Base-by-base conservation (phyloP, 2,888 invertebrate genomes). In the Anaspis maculata region DNA sequence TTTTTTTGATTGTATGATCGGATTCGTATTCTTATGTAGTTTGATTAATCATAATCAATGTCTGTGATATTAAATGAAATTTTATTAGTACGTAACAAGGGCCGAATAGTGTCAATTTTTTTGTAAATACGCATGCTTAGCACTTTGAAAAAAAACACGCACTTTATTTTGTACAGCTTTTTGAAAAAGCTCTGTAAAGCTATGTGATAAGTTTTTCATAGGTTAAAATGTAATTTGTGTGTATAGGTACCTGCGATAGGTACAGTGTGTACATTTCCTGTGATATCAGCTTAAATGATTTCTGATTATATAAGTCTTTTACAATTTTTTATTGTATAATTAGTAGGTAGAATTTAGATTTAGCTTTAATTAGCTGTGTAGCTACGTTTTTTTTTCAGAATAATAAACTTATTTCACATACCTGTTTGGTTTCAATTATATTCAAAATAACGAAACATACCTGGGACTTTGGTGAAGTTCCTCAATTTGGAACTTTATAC, bases 51-150 rank as follows among this genome's bases (percentile, higher is more conserved):
- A 19, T 9, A 9, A 19, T 11, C 6, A 25, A n/a, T 25, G 25
- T 3, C 39, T 37, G 35, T 37, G 44, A 38, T 43, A 44, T 14
- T 11, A 9, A 19, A 19, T 19, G 6, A 27, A 45, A 45, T 44
- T 49, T 45, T 49, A 47, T 34, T 39, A 38, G 27, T 32, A 31
- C 37, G 43, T 41, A 45, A 42, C 19, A 54, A 59, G 56, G 61
- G 61, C 61, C 62, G 61, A 63, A 53, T 59, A 57, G 65, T 65
- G 65, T 62, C 65, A 65, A 65, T 65, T 58, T 48, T 51, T 64
- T 58, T 64, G 64, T 11, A 35, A 46, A 48, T n/a, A 34, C 44
- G 45, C 46, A 44, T 46, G 47, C 44, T 47, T 43, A 25, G 12
- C 23, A 14, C 14, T 14, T 6, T 4, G 14, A 15, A 25, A 4